Conservation (phyloP, 1,140 invertebrate species). For the Drosophila pseudoananassae region DNA sequence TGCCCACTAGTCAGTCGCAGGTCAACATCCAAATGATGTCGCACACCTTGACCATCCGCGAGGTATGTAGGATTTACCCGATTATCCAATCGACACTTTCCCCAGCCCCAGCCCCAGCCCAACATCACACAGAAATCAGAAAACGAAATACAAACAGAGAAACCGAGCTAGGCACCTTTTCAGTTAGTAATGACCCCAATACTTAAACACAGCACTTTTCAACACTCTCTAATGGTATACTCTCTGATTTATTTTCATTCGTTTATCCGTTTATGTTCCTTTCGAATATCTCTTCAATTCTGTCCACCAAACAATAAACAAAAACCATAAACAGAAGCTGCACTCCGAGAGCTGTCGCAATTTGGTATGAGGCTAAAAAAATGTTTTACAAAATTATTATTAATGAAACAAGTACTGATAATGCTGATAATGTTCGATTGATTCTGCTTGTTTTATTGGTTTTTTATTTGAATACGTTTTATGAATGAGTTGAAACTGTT, state of each 20-base stretch:
- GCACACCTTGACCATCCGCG: constrained; percentile 94
- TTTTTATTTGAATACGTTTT: not conserved
- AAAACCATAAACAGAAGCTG: constrained; percentile 73
- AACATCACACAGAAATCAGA: constrained; percentile 23
- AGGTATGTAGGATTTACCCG: constrained; percentile 87
- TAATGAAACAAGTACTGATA: constrained; percentile 49
- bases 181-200: constrained; percentile 10
- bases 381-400: constrained; percentile 43
- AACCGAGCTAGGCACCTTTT: constrained; percentile 46
- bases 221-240: constrained; percentile 49
- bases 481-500: constrained; percentile 28
- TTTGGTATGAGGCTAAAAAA: constrained; percentile 79
- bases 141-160: constrained; percentile 38
- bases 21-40: constrained; percentile 97
- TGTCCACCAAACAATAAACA: constrained; percentile 46
- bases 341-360: constrained; percentile 84
- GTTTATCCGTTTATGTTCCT: constrained; percentile 54
- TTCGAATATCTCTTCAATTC: constrained; percentile 21
- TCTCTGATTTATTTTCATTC: constrained; percentile 53
- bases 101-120: not conserved
- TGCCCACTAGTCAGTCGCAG: constrained; percentile 95
- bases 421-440: constrained; percentile 57
- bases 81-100: not conserved
- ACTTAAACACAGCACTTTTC: constrained; percentile 30
- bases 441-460: constrained; percentile 48